A percentile compares a stretch with the other conserved stretches of the same genome.
These are phyloP conservation scores for Oceanodroma tethys DNA, from an alignment of 2,113 vertebrate genomes.

Conservation along the genomic window DNA sequence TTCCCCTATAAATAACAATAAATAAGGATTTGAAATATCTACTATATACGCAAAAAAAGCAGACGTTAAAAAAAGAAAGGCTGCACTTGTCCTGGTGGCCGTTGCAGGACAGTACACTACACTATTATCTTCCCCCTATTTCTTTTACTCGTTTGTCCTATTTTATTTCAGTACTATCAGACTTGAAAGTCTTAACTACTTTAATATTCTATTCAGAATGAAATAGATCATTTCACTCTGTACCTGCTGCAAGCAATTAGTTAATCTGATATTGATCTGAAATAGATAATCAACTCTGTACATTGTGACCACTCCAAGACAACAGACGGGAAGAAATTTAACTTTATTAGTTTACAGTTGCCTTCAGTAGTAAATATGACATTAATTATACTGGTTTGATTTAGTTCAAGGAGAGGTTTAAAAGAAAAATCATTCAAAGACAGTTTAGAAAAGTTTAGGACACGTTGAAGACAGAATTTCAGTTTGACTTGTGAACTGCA, in stretches of 20 bases:
- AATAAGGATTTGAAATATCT: neutral
- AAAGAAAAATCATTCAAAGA: neutral
- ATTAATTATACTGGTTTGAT: neutral
- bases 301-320: neutral
- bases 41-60: neutral
- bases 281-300: neutral
- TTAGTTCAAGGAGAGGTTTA: neutral
- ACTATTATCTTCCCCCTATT: neutral
- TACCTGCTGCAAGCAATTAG: neutral
- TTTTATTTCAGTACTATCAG: neutral
- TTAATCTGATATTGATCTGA: neutral
- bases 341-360: neutral
- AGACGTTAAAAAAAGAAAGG: neutral
- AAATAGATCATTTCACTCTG: neutral
- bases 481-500: neutral
- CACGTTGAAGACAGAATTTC: neutral
- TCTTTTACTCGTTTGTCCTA: neutral
- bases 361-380: neutral
- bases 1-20: neutral
- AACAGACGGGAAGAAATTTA: neutral
- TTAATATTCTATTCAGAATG: neutral
- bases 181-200: neutral
- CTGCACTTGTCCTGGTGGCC: neutral
- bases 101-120: neutral
- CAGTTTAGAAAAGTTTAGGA: neutral